A percentile compares a stretch with the other conserved stretches of the same genome.
phyloP scores from a whole-genome alignment of 1,140 invertebrate genomes.

The Drosophila ogumai region DNA sequence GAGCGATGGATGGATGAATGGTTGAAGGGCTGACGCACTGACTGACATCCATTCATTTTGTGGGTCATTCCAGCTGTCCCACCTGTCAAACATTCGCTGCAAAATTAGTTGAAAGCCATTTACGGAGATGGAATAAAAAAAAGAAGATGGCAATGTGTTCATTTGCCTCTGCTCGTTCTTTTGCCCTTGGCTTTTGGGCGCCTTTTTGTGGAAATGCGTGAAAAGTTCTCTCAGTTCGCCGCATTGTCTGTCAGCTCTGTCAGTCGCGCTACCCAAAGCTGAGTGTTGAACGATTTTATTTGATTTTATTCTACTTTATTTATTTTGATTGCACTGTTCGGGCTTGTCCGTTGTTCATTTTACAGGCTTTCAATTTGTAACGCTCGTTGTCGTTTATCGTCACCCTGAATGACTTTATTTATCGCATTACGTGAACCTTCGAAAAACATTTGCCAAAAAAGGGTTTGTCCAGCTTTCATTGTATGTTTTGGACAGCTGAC shows the following conservation, averaged over 20 bases:
- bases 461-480: constrained; percentile 37
- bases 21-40: constrained; percentile 35
- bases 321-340: constrained; percentile 71
- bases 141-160: constrained; percentile 23
- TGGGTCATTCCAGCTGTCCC: constrained; percentile 26
- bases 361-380: constrained; percentile 69
- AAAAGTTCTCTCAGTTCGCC: constrained; percentile 65
- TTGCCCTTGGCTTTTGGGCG: constrained; percentile 17
- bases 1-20: constrained; percentile 32
- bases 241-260: constrained; percentile 65
- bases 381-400: constrained; percentile 45
- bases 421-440: constrained; percentile 49
- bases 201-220: constrained; percentile 46
- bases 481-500: constrained; percentile 38
- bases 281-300: constrained; percentile 72
- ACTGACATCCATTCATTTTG: constrained; percentile 51
- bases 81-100: constrained; percentile 60
- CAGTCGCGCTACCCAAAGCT: constrained; percentile 20
- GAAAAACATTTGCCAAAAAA: constrained; percentile 51
- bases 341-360: constrained; percentile 55
- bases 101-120: constrained; percentile 73
- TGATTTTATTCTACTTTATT: constrained; percentile 53
- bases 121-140: constrained; percentile 43
- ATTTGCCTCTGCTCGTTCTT: constrained; percentile 21
- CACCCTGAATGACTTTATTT: constrained; percentile 67